phyloP scores from a whole-genome alignment of 2,797 vertebrate genomes.

The Catharus ustulatus region DNA sequence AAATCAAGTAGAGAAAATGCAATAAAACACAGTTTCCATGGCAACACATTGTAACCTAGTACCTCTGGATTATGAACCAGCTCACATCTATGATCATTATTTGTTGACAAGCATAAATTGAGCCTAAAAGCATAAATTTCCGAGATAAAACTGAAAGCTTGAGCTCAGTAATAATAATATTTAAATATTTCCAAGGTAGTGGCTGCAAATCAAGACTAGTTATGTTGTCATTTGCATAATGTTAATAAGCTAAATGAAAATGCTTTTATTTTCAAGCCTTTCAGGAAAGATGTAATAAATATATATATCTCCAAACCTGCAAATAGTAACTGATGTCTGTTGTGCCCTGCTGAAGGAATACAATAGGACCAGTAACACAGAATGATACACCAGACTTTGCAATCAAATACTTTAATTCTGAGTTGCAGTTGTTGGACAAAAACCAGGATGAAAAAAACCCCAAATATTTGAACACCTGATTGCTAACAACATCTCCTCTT shows the following conservation, averaged over 20 bases:
- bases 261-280: conserved; percentile 40
- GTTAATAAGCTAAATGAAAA: conserved; percentile 73
- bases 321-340: conserved; percentile 11
- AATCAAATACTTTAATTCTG: conserved; percentile 8
- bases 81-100: conserved; percentile 80
- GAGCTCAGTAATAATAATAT: conserved; percentile 68
- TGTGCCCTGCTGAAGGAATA: conserved; percentile 26
- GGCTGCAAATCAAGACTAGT: conserved; percentile 59
- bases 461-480: neutral
- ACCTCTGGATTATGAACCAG: conserved; percentile 79
- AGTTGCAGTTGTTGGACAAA: neutral
- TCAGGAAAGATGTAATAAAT: conserved; percentile 26
- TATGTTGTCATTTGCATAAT: conserved; percentile 66
- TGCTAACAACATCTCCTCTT: neutral
- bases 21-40: conserved; percentile 81
- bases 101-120: conserved; percentile 81
- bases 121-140: conserved; percentile 79
- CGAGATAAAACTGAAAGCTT: conserved; percentile 69
- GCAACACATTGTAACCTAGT: conserved; percentile 78
- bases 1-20: conserved; percentile 80
- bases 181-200: conserved; percentile 71
- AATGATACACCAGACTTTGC: neutral
- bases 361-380: conserved; percentile 1
- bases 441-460: neutral
- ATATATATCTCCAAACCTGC: neutral